Base-by-base conservation (phyloP, 1,140 invertebrate genomes). In the Scaptomyza hsui region DNA sequence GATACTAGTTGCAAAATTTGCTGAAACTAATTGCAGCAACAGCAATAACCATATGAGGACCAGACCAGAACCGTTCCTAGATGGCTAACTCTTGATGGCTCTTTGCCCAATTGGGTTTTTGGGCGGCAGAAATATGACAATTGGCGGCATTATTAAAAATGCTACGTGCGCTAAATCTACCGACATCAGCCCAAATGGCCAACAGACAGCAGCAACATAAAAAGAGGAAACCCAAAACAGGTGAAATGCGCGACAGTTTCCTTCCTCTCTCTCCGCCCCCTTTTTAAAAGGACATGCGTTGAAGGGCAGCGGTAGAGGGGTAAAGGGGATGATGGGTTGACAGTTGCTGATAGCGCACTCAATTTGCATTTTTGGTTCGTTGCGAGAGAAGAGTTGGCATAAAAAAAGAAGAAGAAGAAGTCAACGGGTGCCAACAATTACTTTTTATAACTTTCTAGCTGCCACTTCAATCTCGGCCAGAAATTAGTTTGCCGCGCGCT, bases 381-480 rank as follows among this genome's bases (percentile, higher is more conserved):
- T 32, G 12, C 29, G 53, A 32, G 45, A 45, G 44, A 51, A 51
- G n/a, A n/a, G n/a, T n/a, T n/a, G n/a, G 39, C 24, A 49, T 49
- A 37, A 62, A 47, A 39, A 44, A 51, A 61, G 39, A 62, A 77
- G 61, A 55, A 37, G 53, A 18, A 24, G 41, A 42, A 48, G 39
- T 49, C 45, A 77, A 79, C 60, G 76, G 64, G 68, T 80, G 76
- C 57, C 64, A 65, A 57, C 81, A 86, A 86, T 86, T 86, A 86
- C 77, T 86, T 86, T 86, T 86, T 81, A 86, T 65, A 86, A 86
- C 82, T 85, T 85, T 86, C 73, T 81, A 77, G 81, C 81, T 81
- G 77, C 48, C 73, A 85, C 82, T 88, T 86, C 78, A 86, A 86
- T 86, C 82, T 86, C 70, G 45, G 51, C 67, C 57, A 74, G 64